These are phyloP conservation scores for Meiosimyza platycephala DNA, from an alignment of 2,888 invertebrate species.

Conservation along the genomic window DNA sequence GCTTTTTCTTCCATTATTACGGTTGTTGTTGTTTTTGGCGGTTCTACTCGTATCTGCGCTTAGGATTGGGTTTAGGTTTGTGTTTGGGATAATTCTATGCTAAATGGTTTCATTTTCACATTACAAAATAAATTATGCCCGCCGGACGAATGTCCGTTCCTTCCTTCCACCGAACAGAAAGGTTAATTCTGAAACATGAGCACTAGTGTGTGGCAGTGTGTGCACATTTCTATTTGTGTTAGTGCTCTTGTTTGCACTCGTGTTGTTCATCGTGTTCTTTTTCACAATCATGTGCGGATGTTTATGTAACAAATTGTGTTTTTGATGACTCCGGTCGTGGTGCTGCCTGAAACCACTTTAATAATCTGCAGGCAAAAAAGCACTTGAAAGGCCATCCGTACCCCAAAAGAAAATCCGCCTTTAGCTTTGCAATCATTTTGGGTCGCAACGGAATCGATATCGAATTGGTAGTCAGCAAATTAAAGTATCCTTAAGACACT, in stretches of 20 bases:
- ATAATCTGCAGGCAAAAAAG: not conserved
- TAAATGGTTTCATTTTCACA: conserved; percentile 11
- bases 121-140: conserved; percentile 1
- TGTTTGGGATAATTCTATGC: conserved; percentile 5
- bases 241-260: no score
- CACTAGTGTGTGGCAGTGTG: not conserved
- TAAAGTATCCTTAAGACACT: conserved; percentile 1
- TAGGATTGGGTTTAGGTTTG: not conserved
- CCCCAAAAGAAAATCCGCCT: not conserved
- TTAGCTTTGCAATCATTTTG: no score
- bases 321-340: not conserved
- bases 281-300: no score
- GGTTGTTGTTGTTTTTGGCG: no score
- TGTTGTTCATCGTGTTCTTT: no score
- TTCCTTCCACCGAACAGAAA: not conserved
- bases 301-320: not conserved
- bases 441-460: no score
- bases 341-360: no score
- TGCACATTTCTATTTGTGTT: no score
- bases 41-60: no score
- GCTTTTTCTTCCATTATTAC: no score
- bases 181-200: not conserved
- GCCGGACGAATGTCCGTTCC: no score
- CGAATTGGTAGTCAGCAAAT: not conserved
- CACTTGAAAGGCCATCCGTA: not conserved